Base-by-base conservation (phyloP, 2,113 vertebrate genomes). In the Synchiropus splendidus region DNA sequence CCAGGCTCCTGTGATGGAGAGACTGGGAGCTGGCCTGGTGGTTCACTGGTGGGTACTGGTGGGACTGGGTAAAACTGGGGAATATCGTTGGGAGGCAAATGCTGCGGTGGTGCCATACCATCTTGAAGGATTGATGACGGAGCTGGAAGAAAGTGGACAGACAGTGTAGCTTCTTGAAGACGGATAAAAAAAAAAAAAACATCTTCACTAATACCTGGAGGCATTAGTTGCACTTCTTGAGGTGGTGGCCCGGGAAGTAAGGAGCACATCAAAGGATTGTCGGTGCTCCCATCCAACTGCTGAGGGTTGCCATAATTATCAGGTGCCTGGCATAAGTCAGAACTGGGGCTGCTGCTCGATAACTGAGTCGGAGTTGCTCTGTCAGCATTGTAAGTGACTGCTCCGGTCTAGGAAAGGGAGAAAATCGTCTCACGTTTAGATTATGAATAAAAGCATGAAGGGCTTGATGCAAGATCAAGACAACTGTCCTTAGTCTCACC, bases 161-260 rank as follows among this genome's bases (percentile, higher is more conserved):
- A 18, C 16, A 18, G 33, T 9, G 4, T 18, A n/a, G 4, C 10
- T 17, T 9, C 16, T 9, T 44, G 10, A 32, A 4, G 32, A 35
- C 9, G 4, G 6, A n/a, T 34, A 31, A 31, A 32, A n/a, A 42
- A 42, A 4, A 13, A 18, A 33, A n/a, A 12, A n/a, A 18, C 1
- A 18, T 4, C 5, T n/a, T 10, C 2, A 15, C 45, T 70, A 81
- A 44, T 60, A 97, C 95, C 95, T 86, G 92, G 90, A 42, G 91
- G 90, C 85, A 92, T 87, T 39, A 94, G 87, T 55, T 87, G 92
- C 9, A 93, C 81, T 34, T 67, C 67, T 9, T 87, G 58, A 1
- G 67, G 74, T 18, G 85, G 78, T 6, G 82, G 16, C 5, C 42
- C 77, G 1, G 89, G 88, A 31, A 87, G 49, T 0, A 91, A 67